Base-by-base conservation (phyloP, 2,888 invertebrate genomes). In the Sarcophaga caerulescens region DNA sequence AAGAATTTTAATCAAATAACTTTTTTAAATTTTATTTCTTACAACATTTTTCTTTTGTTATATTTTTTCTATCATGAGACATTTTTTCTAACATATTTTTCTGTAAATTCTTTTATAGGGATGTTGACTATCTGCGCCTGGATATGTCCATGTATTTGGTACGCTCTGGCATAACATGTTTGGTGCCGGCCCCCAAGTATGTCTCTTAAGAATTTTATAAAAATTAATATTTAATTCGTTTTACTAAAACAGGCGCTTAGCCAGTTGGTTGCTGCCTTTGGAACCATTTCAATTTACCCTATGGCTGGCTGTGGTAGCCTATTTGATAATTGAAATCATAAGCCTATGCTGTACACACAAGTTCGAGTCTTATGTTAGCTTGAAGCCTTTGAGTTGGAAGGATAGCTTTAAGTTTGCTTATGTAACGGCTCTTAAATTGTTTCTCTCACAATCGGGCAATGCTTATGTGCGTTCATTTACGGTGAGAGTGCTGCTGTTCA, bases 181-280 rank as follows among this genome's bases (percentile, higher is more conserved):
- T 96, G 74, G 95, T 95, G n/a, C 96, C 96, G 57, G 94, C 95
- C 80, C 96, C 96, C 3, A 94, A 93, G 95, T 94, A 90, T 60
- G 25, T 14, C 25, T 4, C 21, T 8, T 17, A 57, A 45, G 86
- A 69, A 65, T 57, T 21, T 23, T 1, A 60, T 57, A 44, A 70
- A 14, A 44, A 14, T 35, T 47, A 1, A 12, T 59, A 0, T 35
- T n/a, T 68, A 35, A 35, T 52, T 25, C 21, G n/a, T 19, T 11
- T 5, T 60, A 6, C 19, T 60, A 60, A 60, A 10, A 8, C 76
- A 95, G 95, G 88, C 93, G 95, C 71, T 89, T 95, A 62, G 94
- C 94, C 10, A 95, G 95, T 88, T 95, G 95, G 95, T 92, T 94
- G 70, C 94, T 95, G 87, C 96, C 96, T 0, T 89, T 95, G 11